phyloP scores from a whole-genome alignment of 2,888 invertebrate genomes.

The Drosophila fungiperda region DNA sequence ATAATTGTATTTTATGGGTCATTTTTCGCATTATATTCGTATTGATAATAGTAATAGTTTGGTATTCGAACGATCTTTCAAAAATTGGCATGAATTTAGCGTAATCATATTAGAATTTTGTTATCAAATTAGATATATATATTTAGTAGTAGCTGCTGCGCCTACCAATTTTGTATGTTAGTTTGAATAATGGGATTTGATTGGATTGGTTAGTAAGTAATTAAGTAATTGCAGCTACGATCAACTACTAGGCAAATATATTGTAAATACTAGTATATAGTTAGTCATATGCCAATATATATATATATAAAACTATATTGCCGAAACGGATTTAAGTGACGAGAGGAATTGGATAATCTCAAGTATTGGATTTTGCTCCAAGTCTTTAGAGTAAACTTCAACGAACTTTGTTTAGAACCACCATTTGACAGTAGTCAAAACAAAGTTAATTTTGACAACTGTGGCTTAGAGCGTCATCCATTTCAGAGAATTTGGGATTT shows the following conservation, averaged over 20 bases:
- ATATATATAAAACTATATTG: constrained; percentile 16
- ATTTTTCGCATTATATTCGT: constrained; percentile 20
- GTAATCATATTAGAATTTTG: constrained; percentile 26
- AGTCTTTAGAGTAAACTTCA: constrained; percentile 1
- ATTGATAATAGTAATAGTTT: constrained; percentile 14
- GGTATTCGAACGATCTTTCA: constrained; percentile 37
- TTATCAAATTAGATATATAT: constrained; percentile 40
- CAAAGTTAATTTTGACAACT: constrained; percentile 10
- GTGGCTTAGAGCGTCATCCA: constrained; percentile 14
- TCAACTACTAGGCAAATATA: constrained; percentile 40
- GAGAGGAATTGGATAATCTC: constrained; percentile 22
- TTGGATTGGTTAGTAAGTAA: constrained; percentile 54
- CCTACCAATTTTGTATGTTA: constrained; percentile 34
- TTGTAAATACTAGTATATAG: constrained; percentile 32
- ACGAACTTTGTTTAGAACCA: constrained; percentile 12
- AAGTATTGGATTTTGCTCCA: constrained; percentile 3
- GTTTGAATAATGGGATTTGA: constrained; percentile 44
- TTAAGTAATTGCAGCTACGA: constrained; percentile 57
- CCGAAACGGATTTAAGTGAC: constrained; percentile 5
- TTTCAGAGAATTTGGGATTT: constrained; percentile 36
- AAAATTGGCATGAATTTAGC: constrained; percentile 53
- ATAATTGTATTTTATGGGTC: constrained; percentile 58
- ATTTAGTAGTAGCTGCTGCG: constrained; percentile 22
- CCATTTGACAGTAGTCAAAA: not conserved
- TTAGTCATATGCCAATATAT: constrained; percentile 14